Evolutionary conservation across 2,888 invertebrate species (phyloP), one percentile per base, ranked within the genome.

Genomic region (Drosophila dives): DNA sequence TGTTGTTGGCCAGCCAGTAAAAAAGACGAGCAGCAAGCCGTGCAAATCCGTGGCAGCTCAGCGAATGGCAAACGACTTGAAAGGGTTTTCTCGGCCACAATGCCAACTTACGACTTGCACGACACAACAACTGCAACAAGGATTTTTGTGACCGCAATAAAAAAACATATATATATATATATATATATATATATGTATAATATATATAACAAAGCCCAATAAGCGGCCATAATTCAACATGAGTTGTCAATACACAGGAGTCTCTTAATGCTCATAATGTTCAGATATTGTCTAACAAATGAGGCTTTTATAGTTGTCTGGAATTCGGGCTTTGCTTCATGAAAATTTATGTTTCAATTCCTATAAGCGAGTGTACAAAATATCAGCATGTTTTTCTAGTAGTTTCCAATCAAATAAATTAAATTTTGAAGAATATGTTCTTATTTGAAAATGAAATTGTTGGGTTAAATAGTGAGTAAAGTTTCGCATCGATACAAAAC

Each of bases 11-110:
- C 75, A 59, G 69, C 38, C 20, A 29, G 29, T 29, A 29, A 49
- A 50, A 70, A 70, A 65, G 48, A 51, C 54, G 36, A 42, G 20
- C 29, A 56, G 42, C 71, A 73, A 79, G 64, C 48, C 67, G 68
- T 70, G 64, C 76, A 88, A 88, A 88, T 84, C 84, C 81, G 26
- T 66, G 66, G 63, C 54, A 69, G 82, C 80, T 82, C 80, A 75
- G 62, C 71, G 45, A 33, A 65, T 74, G 72, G 70, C 55, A 78
- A 86, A 72, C 63, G 86, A 87, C 80, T 80, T 78, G 78, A 85
- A 86, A 89, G 86, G 88, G 89, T 82, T 86, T 86, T 86, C 55
- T 61, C 54, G 34, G 62, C 64, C 81, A 72, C 75, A 83, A 86
- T 81, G 81, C 77, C 72, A 86, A 70, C 72, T 77, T 77, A 72